Evolutionary conservation across 2,888 invertebrate genomes (phyloP).

Genomic region (Argyresthia goedartella): DNA sequence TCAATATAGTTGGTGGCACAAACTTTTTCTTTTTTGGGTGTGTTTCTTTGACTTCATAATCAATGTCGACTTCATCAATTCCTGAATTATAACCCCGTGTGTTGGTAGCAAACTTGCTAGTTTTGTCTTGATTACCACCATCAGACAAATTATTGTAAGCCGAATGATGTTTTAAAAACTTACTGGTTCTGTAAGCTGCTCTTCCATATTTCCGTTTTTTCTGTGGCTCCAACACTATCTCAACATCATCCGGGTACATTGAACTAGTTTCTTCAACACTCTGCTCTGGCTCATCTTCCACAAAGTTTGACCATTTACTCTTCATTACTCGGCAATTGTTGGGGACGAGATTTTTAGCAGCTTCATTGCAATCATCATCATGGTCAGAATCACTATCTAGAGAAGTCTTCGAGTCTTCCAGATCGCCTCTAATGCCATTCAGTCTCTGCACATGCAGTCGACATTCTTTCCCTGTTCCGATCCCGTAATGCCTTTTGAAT

Average conservation of each 20-base stretch:
- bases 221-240: slow-evolving; percentile 36
- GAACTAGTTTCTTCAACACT: slow-evolving; percentile 17
- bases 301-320: slow-evolving; percentile 29
- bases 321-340: slow-evolving; percentile 4
- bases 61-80: too few species aligned
- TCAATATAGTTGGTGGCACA: too few species aligned
- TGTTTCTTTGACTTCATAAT: too few species aligned
- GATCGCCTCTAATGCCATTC: slow-evolving; percentile 53
- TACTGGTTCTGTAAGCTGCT: too few species aligned
- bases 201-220: too few species aligned
- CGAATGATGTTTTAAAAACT: too few species aligned
- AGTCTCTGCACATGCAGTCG: slow-evolving; percentile 73
- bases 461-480: slow-evolving; percentile 75
- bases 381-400: slow-evolving; percentile 6
- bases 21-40: too few species aligned
- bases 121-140: too few species aligned
- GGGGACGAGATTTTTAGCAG: slow-evolving; percentile 8
- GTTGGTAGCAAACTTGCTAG: too few species aligned
- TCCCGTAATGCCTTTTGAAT: slow-evolving; percentile 70
- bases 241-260: slow-evolving; percentile 22
- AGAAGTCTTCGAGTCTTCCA: slow-evolving; percentile 19
- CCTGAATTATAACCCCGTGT: too few species aligned
- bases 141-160: too few species aligned
- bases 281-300: slow-evolving; percentile 17
- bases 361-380: slow-evolving; percentile 13